Evolutionary conservation across 1,140 invertebrate species (phyloP).

Genomic region (Cecropterus lyciades): DNA sequence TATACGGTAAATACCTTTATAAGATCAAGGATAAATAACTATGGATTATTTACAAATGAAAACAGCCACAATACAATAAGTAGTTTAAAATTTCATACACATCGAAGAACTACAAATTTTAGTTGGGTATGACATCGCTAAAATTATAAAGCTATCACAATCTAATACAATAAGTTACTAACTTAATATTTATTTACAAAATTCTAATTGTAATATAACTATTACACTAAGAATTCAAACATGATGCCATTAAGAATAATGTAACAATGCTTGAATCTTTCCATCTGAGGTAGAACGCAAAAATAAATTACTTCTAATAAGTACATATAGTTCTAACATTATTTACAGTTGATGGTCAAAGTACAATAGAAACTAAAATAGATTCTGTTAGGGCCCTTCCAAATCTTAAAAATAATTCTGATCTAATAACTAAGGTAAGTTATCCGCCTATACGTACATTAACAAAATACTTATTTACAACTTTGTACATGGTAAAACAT

Average conservation of each 20-base stretch:
- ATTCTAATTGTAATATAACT: conserved; percentile 30
- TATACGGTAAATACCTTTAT: not conserved
- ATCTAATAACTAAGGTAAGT: conserved; percentile 34
- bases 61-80: conserved; percentile 26
- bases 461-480: conserved; percentile 74
- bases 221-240: conserved; percentile 35
- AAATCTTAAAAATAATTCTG: conserved; percentile 23
- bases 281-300: conserved; percentile 64
- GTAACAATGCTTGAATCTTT: conserved; percentile 36
- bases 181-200: conserved; percentile 52
- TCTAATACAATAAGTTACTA: conserved; percentile 76
- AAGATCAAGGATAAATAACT: conserved; percentile 30
- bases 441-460: conserved; percentile 42
- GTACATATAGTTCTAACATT: conserved; percentile 50
- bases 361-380: conserved; percentile 45
- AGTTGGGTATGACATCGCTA: conserved; percentile 38
- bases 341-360: conserved; percentile 42
- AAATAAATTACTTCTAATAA: conserved; percentile 60
- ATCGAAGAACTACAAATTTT: conserved; percentile 39
- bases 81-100: conserved; percentile 43
- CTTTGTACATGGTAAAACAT: conserved; percentile 63
- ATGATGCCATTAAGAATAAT: conserved; percentile 24
- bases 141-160: conserved; percentile 66
- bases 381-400: conserved; percentile 27
- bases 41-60: conserved; percentile 55